A percentile compares a stretch with the other conserved stretches of the same genome.
These are phyloP conservation scores for Scaptomyza graminum DNA, from an alignment of 1,140 invertebrate species.

Conservation along the genomic window DNA sequence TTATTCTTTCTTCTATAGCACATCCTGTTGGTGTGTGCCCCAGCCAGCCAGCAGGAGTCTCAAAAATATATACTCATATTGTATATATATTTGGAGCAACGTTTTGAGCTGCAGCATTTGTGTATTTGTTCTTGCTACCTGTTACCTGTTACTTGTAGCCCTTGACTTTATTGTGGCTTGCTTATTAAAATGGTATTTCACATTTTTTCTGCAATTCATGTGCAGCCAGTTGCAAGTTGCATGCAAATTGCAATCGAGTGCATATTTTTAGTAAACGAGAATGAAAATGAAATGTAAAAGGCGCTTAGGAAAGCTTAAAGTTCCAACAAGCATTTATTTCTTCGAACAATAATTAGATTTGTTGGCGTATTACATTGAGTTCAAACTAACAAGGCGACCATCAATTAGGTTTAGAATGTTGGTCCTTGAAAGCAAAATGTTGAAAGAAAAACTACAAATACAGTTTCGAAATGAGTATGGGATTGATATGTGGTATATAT, in stretches of 20 bases:
- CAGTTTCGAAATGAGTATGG: background rate
- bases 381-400: slow-evolving; percentile 1
- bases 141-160: background rate
- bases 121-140: no score
- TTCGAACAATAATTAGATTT: slow-evolving; percentile 6
- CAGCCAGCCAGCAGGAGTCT: background rate
- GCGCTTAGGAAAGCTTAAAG: slow-evolving; percentile 22
- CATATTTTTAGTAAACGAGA: slow-evolving; percentile 2
- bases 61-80: no score
- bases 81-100: slow-evolving; percentile 4
- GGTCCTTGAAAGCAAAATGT: background rate
- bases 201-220: slow-evolving; percentile 16
- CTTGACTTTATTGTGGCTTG: slow-evolving; percentile 13
- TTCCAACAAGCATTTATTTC: slow-evolving; percentile 14
- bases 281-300: slow-evolving; percentile 23
- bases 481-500: no score
- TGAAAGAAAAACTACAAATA: background rate
- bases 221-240: slow-evolving; percentile 14
- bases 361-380: slow-evolving; percentile 16
- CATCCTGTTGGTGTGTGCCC: background rate
- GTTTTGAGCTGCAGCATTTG: background rate
- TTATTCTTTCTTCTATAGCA: background rate
- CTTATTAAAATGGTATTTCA: slow-evolving; percentile 45
- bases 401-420: background rate
- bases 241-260: slow-evolving; percentile 39